Conservation (phyloP, 2,113 vertebrate species). For the Poicephalus gulielmi region DNA sequence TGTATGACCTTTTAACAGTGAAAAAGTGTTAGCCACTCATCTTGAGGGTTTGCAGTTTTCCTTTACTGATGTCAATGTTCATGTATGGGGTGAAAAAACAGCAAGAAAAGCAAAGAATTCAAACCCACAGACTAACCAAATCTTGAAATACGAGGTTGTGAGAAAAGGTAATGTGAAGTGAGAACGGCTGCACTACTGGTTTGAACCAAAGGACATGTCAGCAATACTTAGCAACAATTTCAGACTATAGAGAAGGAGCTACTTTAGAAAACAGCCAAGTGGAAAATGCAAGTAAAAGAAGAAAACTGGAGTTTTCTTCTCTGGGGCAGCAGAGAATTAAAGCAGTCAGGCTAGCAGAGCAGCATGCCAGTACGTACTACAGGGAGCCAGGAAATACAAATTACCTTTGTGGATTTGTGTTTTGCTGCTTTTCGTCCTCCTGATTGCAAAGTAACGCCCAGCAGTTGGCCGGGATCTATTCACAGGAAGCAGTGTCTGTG, state of each 20-base stretch:
- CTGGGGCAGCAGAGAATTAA: neutral
- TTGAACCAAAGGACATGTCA: neutral
- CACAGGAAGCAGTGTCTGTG: constrained; percentile 26
- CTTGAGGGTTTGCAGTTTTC: neutral
- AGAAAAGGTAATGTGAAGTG: neutral
- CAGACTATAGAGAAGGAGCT: neutral
- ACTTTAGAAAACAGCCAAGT: neutral
- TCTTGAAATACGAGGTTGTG: neutral
- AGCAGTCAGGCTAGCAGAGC: neutral
- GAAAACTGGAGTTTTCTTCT: neutral
- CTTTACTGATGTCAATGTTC: neutral
- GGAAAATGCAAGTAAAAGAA: neutral
- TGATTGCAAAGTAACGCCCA: constrained; percentile 17
- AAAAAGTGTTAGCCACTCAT: neutral
- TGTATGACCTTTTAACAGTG: neutral
- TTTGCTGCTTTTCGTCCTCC: constrained; percentile 11
- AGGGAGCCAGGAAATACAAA: constrained; percentile 14
- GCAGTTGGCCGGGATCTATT: constrained; percentile 11
- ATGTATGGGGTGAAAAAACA: neutral
- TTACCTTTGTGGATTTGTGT: neutral
- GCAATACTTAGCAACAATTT: neutral
- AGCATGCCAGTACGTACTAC: neutral
- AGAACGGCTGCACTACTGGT: neutral
- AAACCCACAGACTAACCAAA: neutral
- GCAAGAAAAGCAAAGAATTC: neutral